A percentile compares a stretch with the other conserved stretches of the same genome.
Conservation (phyloP, 92 coral and sea anemone species). For the Plumapathes pennacea region DNA sequence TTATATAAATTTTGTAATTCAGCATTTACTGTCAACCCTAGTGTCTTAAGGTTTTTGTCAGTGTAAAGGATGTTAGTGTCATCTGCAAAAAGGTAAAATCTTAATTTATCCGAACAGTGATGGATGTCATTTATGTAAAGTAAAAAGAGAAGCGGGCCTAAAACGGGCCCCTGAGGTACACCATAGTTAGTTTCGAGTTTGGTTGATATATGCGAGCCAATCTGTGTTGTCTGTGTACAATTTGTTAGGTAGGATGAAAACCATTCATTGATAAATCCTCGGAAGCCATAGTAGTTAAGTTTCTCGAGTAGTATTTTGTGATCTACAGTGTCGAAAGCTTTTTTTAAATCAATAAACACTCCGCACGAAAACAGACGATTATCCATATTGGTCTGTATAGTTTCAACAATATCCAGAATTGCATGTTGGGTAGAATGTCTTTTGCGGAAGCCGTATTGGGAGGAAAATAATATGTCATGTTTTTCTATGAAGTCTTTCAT, state of each 20-base stretch:
- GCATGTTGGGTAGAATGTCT: constrained; percentile 12
- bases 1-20: constrained; percentile 30
- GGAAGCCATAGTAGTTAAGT: constrained; percentile 12
- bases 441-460: constrained; percentile 19
- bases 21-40: constrained; percentile 32
- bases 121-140: constrained; percentile 22
- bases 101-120: constrained; percentile 23
- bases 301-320: constrained; percentile 10
- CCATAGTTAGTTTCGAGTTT: constrained; percentile 11
- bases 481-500: too few species aligned
- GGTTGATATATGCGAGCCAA: constrained; percentile 11
- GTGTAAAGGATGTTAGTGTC: constrained; percentile 45
- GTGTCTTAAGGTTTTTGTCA: constrained; percentile 37
- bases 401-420: constrained; percentile 9
- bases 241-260: constrained; percentile 11
- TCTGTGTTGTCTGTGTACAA: constrained; percentile 17
- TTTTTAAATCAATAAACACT: constrained; percentile 24
- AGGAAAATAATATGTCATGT: constrained; percentile 14
- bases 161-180: constrained; percentile 30
- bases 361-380: constrained; percentile 17
- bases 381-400: constrained; percentile 13
- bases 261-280: constrained; percentile 8
- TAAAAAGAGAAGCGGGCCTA: constrained; percentile 21
- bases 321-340: constrained; percentile 28
- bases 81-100: constrained; percentile 43